A percentile compares a stretch with the other conserved stretches of the same genome.
Evolutionary conservation across 2,888 invertebrate species (phyloP).

Genomic region (Trisateles emortualis): DNA sequence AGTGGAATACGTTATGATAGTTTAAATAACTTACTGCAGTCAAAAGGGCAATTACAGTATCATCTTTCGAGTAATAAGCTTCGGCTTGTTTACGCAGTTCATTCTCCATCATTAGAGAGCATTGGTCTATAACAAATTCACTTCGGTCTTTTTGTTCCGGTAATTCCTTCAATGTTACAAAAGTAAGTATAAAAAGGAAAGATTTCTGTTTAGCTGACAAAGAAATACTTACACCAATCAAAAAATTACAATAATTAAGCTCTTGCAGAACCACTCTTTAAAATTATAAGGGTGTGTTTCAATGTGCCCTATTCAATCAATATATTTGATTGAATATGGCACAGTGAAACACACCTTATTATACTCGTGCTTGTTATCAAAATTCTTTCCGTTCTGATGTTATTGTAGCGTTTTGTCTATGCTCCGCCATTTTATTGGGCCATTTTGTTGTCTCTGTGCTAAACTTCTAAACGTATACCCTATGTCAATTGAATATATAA

Average conservation of each 20-base stretch:
- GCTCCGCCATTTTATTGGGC: conserved; percentile 83
- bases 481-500: no score
- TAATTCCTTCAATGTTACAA: conserved; percentile 32
- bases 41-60: conserved; percentile 59
- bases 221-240: no score
- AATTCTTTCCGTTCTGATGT: conserved; percentile 86
- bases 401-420: conserved; percentile 87
- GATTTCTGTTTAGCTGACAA: no score
- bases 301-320: no score
- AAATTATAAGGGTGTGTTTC: no score
- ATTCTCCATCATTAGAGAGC: conserved; percentile 75
- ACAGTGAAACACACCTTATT: no score
- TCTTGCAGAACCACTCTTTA: no score
- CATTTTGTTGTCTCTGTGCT: conserved; percentile 80
- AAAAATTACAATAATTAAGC: no score
- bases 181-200: background rate
- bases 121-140: conserved; percentile 70
- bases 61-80: conserved; percentile 49
- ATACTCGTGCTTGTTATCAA: no score
- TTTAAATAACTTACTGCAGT: conserved; percentile 58
- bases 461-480: conserved; percentile 63
- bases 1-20: no score
- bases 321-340: no score
- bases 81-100: conserved; percentile 56
- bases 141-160: conserved; percentile 64